Evolutionary conservation across 2,888 invertebrate genomes (phyloP).

Genomic region (Neocrepidodera transversa): DNA sequence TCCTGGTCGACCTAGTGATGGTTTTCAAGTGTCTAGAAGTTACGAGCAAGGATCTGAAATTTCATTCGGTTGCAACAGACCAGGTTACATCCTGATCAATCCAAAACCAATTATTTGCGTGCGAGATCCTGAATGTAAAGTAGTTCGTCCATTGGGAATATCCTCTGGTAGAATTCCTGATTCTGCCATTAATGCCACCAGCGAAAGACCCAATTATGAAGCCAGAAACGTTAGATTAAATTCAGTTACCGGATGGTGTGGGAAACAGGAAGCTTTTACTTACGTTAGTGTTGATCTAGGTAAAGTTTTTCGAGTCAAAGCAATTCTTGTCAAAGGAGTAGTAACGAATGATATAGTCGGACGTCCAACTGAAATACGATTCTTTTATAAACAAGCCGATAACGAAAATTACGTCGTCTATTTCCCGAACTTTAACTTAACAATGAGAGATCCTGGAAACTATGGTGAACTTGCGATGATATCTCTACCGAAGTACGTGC

Average conservation of each 20-base stretch:
- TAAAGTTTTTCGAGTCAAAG: constrained; percentile 90
- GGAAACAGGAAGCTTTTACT: constrained; percentile 95
- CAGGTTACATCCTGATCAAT: constrained; percentile 92
- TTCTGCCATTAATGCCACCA: constrained; percentile 93
- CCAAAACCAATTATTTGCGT: constrained; percentile 90
- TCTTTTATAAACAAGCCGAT: constrained; percentile 96
- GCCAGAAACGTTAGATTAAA: constrained; percentile 87
- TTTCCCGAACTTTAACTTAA: constrained; percentile 94
- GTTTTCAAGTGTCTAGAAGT: constrained; percentile 82
- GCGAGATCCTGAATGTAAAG: constrained; percentile 91
- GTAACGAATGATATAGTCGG: constrained; percentile 95
- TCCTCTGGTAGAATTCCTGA: constrained; percentile 84
- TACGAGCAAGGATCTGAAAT: constrained; percentile 92
- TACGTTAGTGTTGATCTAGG: constrained; percentile 91
- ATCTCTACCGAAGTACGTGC: constrained; percentile 90
- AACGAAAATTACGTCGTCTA: constrained; percentile 95
- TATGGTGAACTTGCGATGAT: constrained; percentile 97
- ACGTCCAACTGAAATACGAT: constrained; percentile 93
- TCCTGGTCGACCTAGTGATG: constrained; percentile 93
- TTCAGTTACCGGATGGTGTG: constrained; percentile 95
- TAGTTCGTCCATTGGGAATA: constrained; percentile 84
- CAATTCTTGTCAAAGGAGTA: constrained; percentile 91
- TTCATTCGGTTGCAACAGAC: constrained; percentile 86
- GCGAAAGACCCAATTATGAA: constrained; percentile 90
- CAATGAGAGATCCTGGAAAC: constrained; percentile 94